Conservation (phyloP, 2,888 invertebrate genomes). For the Silvanus unidentatus region DNA sequence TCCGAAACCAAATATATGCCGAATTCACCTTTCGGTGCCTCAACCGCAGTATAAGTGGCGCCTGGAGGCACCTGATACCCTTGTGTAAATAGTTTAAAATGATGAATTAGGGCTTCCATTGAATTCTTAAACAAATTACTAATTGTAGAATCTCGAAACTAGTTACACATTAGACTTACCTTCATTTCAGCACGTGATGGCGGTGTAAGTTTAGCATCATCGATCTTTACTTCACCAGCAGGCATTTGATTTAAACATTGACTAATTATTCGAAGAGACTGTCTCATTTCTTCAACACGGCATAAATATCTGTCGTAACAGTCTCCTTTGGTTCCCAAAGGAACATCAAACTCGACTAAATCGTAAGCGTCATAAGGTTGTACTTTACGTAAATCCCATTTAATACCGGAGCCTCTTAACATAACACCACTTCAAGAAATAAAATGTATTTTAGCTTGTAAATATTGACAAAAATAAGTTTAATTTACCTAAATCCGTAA, state of each 20-base stretch:
- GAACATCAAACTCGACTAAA: slow-evolving; percentile 91
- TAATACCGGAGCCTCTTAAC: slow-evolving; percentile 96
- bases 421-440: slow-evolving; percentile 99
- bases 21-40: slow-evolving; percentile 98
- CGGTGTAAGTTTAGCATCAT: slow-evolving; percentile 90
- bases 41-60: slow-evolving; percentile 89
- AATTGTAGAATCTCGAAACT: slow-evolving; percentile 1
- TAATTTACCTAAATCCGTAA: slow-evolving; percentile 91
- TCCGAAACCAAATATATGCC: slow-evolving; percentile 96
- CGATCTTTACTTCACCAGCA: slow-evolving; percentile 84
- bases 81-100: slow-evolving; percentile 96
- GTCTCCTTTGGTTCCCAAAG: slow-evolving; percentile 92
- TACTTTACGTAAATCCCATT: slow-evolving; percentile 94
- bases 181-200: slow-evolving; percentile 96
- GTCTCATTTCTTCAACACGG: slow-evolving; percentile 91
- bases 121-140: slow-evolving; percentile 53
- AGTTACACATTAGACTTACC: slow-evolving; percentile 45
- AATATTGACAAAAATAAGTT: too few relatives aligned
- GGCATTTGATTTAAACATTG: slow-evolving; percentile 99
- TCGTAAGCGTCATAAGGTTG: slow-evolving; percentile 97
- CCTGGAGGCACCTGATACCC: slow-evolving; percentile 97
- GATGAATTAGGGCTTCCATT: slow-evolving; percentile 97
- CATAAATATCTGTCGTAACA: slow-evolving; percentile 95
- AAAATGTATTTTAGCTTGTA: too few relatives aligned
- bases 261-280: slow-evolving; percentile 87